phyloP scores from a whole-genome alignment of 1,140 invertebrate genomes.

The Polypedilum pembai region DNA sequence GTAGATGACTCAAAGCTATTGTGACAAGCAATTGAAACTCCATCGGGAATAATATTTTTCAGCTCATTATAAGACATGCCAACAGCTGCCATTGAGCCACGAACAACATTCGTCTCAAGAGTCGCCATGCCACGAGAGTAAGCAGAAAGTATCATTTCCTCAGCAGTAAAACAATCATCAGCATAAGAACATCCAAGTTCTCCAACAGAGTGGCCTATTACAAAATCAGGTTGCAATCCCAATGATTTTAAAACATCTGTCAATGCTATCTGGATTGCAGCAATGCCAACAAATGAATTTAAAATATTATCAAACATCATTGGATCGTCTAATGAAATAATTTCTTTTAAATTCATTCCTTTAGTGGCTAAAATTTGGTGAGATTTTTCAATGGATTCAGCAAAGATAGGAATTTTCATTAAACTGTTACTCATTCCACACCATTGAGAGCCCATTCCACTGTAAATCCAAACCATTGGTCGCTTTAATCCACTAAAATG shows the following conservation, averaged over 20 bases:
- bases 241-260: slow-evolving; percentile 65
- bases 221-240: slow-evolving; percentile 69
- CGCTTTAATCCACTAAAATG: slow-evolving; percentile 49
- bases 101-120: slow-evolving; percentile 53
- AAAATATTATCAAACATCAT: slow-evolving; percentile 43
- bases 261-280: slow-evolving; percentile 80
- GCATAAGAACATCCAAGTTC: slow-evolving; percentile 68
- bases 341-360: slow-evolving; percentile 57
- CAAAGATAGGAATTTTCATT: slow-evolving; percentile 59
- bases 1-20: slow-evolving; percentile 73
- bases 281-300: slow-evolving; percentile 78
- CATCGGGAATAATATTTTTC: slow-evolving; percentile 49
- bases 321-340: slow-evolving; percentile 52
- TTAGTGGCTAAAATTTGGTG: slow-evolving; percentile 52
- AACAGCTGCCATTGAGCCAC: slow-evolving; percentile 65
- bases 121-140: slow-evolving; percentile 67
- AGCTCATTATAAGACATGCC: slow-evolving; percentile 52
- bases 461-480: slow-evolving; percentile 55
- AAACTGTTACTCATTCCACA: slow-evolving; percentile 54
- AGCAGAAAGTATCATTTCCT: slow-evolving; percentile 60
- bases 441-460: slow-evolving; percentile 71
- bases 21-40: slow-evolving; percentile 70
- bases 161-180: slow-evolving; percentile 60
- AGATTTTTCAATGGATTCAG: slow-evolving; percentile 55
- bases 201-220: slow-evolving; percentile 70